phyloP scores from a whole-genome alignment of 2,888 invertebrate genomes.

The Thymelicus acteon region DNA sequence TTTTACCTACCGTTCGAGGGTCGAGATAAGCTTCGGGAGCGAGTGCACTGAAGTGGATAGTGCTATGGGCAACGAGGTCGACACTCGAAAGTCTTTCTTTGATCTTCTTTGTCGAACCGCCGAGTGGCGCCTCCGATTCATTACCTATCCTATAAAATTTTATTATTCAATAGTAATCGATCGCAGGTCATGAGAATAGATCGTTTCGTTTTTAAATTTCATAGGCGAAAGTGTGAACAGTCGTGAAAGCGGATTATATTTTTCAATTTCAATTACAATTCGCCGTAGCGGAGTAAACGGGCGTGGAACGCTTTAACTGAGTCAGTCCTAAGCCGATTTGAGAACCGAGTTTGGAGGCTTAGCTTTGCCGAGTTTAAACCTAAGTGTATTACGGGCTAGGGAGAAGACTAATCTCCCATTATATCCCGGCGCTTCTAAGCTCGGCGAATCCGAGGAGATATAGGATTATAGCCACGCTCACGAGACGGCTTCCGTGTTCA shows the following conservation, averaged over 20 bases:
- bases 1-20: conserved; percentile 74
- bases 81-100: conserved; percentile 73
- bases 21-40: conserved; percentile 74
- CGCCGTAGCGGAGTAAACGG: conserved; percentile 39
- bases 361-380: conserved; percentile 59
- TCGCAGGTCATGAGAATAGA: conserved; percentile 62
- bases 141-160: conserved; percentile 64
- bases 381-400: conserved; percentile 62
- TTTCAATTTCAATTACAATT: conserved; percentile 59
- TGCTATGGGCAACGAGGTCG: conserved; percentile 58
- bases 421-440: conserved; percentile 52
- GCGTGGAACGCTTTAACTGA: conserved; percentile 51
- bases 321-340: conserved; percentile 72
- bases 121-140: conserved; percentile 52
- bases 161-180: conserved; percentile 62
- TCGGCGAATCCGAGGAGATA: conserved; percentile 54
- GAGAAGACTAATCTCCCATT: conserved; percentile 38
- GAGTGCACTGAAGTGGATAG: conserved; percentile 63
- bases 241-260: conserved; percentile 70
- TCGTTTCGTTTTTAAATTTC: conserved; percentile 64
- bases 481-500: conserved; percentile 67
- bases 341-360: conserved; percentile 61
- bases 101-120: conserved; percentile 63
- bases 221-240: conserved; percentile 66
- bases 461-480: conserved; percentile 46